phyloP scores from a whole-genome alignment of 2,113 vertebrate genomes.

The Tapirus terrestris region DNA sequence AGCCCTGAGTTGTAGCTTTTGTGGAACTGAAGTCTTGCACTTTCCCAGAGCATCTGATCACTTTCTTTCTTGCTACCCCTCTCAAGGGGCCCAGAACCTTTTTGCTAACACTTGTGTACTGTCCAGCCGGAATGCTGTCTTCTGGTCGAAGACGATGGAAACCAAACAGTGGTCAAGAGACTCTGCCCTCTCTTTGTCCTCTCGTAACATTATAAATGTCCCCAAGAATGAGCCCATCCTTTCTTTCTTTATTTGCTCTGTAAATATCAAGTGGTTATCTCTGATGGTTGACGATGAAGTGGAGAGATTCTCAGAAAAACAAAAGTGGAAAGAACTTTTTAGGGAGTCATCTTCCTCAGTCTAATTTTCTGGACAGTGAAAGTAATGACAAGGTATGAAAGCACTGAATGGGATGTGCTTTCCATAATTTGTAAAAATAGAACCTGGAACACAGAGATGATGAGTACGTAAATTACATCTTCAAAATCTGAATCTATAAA shows the following conservation, averaged over 20 bases:
- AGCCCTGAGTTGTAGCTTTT: too few relatives aligned
- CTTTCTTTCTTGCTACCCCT: not conserved
- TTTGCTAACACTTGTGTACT: not conserved
- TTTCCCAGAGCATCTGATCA: not conserved
- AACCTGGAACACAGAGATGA: not conserved
- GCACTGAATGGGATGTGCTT: not conserved
- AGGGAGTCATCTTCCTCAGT: not conserved
- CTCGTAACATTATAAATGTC: not conserved
- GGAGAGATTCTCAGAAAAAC: not conserved
- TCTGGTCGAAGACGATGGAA: not conserved
- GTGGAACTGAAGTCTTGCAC: rapidly evolving
- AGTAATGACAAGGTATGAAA: not conserved
- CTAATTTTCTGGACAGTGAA: slow-evolving; percentile 13
- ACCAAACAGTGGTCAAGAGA: not conserved
- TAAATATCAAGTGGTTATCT: too few relatives aligned
- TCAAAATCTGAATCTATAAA: not conserved
- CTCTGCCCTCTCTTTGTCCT: not conserved
- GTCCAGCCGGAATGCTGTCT: rapidly evolving
- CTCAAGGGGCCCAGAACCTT: not conserved
- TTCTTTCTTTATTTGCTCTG: not conserved
- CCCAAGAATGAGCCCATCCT: too few relatives aligned
- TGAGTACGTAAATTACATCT: not conserved
- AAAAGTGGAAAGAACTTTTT: not conserved
- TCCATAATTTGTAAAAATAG: not conserved
- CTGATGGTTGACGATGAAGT: not conserved